Conservation (phyloP, 2,797 vertebrate species). For the Capromys pilorides region DNA sequence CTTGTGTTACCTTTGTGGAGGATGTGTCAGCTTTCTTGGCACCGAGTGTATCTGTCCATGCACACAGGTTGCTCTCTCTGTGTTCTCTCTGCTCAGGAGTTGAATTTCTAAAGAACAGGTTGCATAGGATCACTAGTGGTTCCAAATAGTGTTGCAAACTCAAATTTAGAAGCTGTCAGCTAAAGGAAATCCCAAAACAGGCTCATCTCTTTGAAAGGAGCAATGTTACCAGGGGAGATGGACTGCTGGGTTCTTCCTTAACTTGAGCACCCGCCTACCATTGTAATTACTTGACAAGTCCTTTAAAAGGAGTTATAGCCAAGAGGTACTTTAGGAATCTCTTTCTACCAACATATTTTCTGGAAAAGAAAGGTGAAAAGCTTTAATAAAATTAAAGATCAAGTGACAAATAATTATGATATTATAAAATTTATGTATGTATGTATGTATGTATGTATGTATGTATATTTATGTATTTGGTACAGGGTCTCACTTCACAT, state of each 20-base stretch:
- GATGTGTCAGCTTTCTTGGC: slow-evolving; percentile 44
- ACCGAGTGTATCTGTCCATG: not conserved
- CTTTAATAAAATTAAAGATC: slow-evolving; percentile 1
- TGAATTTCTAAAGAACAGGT: slow-evolving; percentile 7
- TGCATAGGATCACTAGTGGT: slow-evolving; percentile 3
- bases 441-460: too few relatives aligned
- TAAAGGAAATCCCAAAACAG: slow-evolving; percentile 29
- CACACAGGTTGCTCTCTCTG: not conserved
- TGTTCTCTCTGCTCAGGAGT: not conserved
- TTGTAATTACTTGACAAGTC: not conserved
- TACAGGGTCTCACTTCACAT: too few relatives aligned
- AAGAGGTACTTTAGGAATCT: not conserved
- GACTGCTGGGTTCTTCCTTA: not conserved
- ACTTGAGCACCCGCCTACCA: not conserved
- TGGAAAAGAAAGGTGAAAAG: not conserved
- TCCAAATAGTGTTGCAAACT: slow-evolving; percentile 27
- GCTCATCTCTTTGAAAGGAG: not conserved
- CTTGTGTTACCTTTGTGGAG: slow-evolving; percentile 71
- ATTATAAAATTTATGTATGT: not conserved
- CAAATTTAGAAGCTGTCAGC: not conserved
- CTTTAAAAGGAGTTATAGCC: not conserved
- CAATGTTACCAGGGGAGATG: not conserved
- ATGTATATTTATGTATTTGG: too few relatives aligned
- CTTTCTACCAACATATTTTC: not conserved
- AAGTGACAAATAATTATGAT: not conserved